Conservation (phyloP, 2,888 invertebrate species). For the Microdon myrmicae region DNA sequence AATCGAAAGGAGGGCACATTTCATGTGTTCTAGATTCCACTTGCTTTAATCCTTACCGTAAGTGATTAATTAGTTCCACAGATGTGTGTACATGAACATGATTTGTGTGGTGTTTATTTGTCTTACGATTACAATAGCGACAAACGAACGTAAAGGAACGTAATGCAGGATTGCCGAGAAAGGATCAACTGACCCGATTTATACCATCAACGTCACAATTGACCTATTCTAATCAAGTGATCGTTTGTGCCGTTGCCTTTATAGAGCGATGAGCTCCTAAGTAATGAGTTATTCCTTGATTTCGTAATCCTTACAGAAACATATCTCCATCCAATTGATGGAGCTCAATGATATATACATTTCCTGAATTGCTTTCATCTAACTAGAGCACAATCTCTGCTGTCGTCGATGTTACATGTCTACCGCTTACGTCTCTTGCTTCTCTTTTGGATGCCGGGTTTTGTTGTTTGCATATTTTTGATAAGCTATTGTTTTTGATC, state of each 20-base stretch:
- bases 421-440: background rate
- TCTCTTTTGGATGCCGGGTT: background rate
- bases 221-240: background rate
- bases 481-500: conserved; percentile 23
- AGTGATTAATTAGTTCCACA: conserved; percentile 48
- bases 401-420: background rate
- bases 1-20: no score
- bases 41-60: conserved; percentile 33
- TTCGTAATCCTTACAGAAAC: conserved; percentile 25
- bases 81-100: conserved; percentile 6
- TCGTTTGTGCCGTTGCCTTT: conserved; percentile 16
- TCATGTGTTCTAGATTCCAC: conserved; percentile 5
- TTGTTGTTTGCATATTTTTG: conserved; percentile 33
- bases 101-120: conserved; percentile 13
- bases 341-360: conserved; percentile 37
- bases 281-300: conserved; percentile 26
- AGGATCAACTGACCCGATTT: background rate
- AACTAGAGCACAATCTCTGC: conserved; percentile 8
- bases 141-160: background rate
- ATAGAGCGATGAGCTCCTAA: conserved; percentile 25
- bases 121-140: conserved; percentile 21
- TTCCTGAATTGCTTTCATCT: conserved; percentile 25
- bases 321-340: conserved; percentile 8
- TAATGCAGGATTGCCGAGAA: conserved; percentile 20
- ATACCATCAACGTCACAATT: conserved; percentile 4